Evolutionary conservation across 1,140 invertebrate genomes (phyloP).

Genomic region (Psilanteris sp.): DNA sequence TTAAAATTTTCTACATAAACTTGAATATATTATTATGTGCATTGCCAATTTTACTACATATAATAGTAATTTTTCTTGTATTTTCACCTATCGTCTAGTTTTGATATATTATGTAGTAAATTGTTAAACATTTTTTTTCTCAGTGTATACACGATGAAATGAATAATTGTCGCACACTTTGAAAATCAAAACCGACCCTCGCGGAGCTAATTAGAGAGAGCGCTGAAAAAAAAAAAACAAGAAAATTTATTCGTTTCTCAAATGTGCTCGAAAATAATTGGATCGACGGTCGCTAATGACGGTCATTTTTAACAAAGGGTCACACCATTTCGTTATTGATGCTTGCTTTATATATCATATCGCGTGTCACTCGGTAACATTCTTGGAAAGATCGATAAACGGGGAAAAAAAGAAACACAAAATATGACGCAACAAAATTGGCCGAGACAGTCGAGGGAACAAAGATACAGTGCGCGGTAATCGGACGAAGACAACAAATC

Average conservation of each 20-base stretch:
- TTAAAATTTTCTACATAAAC: too few relatives aligned
- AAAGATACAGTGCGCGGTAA: too few relatives aligned
- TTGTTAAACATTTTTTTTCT: too few relatives aligned
- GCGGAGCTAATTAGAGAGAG: not conserved
- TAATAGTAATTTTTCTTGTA: too few relatives aligned
- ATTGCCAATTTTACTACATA: too few relatives aligned
- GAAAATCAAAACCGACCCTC: slow-evolving; percentile 1
- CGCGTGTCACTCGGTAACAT: slow-evolving; percentile 31
- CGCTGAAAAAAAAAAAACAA: not conserved
- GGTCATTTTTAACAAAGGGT: slow-evolving; percentile 14
- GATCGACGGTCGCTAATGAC: slow-evolving; percentile 5
- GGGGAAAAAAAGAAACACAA: too few relatives aligned
- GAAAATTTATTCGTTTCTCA: not conserved
- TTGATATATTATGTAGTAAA: too few relatives aligned
- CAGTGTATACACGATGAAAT: not conserved
- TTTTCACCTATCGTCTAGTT: too few relatives aligned
- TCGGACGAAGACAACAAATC: too few relatives aligned
- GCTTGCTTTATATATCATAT: slow-evolving; percentile 33
- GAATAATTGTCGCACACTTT: not conserved
- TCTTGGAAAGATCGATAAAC: slow-evolving; percentile 23
- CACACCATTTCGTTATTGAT: slow-evolving; percentile 7
- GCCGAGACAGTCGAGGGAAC: not conserved
- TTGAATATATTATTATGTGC: too few relatives aligned
- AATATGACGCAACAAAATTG: slow-evolving; percentile 32
- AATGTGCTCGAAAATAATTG: slow-evolving; percentile 5